Percentiles rank a stretch among this genome's conserved stretches.
Evolutionary conservation across 1,140 invertebrate genomes (phyloP).

Genomic region (Elysia chlorotica): DNA sequence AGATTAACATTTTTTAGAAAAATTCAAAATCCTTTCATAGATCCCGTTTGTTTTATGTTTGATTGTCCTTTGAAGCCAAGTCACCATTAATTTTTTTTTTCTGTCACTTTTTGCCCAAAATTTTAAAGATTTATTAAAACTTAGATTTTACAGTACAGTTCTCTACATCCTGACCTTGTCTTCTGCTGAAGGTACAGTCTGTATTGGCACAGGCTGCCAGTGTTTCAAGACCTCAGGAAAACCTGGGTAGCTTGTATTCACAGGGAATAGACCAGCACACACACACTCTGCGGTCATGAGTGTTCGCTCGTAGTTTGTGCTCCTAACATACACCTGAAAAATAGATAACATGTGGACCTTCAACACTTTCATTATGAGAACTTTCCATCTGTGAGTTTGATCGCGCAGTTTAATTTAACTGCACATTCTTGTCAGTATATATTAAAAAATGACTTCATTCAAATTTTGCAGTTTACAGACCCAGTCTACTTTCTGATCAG

Average conservation of each 20-base stretch:
- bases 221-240: background rate
- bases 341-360: background rate
- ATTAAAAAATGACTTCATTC: background rate
- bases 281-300: conserved; percentile 39
- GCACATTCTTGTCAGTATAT: too few relatives aligned
- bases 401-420: too few relatives aligned
- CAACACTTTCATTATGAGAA: background rate
- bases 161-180: conserved; percentile 29
- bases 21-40: too few relatives aligned
- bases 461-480: background rate
- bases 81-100: too few relatives aligned
- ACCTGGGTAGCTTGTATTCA: background rate
- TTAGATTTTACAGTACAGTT: too few relatives aligned
- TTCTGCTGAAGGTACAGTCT: conserved; percentile 16
- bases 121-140: too few relatives aligned
- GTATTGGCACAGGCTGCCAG: conserved; percentile 41
- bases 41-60: too few relatives aligned
- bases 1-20: too few relatives aligned
- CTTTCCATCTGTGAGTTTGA: background rate
- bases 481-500: background rate
- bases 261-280: conserved; percentile 28
- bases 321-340: conserved; percentile 26
- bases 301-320: conserved; percentile 35
- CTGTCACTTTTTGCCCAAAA: too few relatives aligned
- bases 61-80: too few relatives aligned